Conservation (phyloP, 2,888 invertebrate species). For the Oegoconia quadripuncta region DNA sequence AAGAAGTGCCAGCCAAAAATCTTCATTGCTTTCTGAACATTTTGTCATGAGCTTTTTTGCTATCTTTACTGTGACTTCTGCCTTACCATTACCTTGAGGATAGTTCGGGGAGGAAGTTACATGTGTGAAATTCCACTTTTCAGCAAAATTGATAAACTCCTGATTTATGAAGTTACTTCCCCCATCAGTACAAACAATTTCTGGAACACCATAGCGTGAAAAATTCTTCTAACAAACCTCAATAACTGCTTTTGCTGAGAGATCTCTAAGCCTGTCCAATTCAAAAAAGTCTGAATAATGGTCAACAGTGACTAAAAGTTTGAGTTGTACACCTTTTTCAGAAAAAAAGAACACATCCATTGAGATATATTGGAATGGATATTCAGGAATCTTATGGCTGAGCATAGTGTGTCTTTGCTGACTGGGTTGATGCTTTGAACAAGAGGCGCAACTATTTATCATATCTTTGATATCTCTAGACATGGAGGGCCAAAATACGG, state of each 20-base stretch:
- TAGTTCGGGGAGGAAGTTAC: neutral
- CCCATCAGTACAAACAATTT: neutral
- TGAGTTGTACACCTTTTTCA: neutral
- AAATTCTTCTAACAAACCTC: conserved; percentile 1
- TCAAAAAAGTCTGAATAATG: too few species aligned
- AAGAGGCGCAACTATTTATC: neutral
- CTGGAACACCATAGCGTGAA: neutral
- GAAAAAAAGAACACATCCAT: conserved; percentile 4
- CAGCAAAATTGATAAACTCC: neutral
- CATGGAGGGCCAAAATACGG: conserved; percentile 1
- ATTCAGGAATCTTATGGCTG: conserved; percentile 1
- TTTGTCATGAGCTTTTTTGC: neutral
- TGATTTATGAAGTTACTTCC: neutral
- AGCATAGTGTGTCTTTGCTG: conserved; percentile 1
- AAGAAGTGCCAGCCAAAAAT: conserved; percentile 1
- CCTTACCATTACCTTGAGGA: conserved; percentile 4
- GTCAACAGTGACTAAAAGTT: too few species aligned
- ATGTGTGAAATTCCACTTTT: neutral
- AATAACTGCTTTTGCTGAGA: conserved; percentile 6
- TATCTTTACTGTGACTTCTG: neutral
- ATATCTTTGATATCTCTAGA: neutral
- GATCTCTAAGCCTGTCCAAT: too few species aligned
- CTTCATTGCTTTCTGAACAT: conserved; percentile 3
- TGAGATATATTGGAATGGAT: conserved; percentile 1
- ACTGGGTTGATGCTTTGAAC: neutral